Evolutionary conservation across 2,113 vertebrate genomes (phyloP).

Genomic region (Melanostigma gelatinosum): DNA sequence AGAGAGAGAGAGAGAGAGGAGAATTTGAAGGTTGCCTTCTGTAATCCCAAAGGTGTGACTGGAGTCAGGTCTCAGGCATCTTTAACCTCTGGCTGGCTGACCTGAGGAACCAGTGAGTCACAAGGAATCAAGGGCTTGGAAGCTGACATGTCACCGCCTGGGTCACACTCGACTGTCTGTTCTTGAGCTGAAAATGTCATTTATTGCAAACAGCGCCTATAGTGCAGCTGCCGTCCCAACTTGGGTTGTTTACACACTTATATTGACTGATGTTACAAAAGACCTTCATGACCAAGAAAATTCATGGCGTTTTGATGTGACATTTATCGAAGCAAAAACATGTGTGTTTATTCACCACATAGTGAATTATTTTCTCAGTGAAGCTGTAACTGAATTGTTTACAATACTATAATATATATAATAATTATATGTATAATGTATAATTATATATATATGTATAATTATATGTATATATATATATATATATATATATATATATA

Average conservation of each 20-base stretch:
- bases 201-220: neutral
- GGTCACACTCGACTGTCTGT: slow-evolving; percentile 8
- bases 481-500: too few species aligned
- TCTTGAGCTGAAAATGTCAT: neutral
- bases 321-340: neutral
- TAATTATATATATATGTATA: too few species aligned
- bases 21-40: slow-evolving; percentile 52
- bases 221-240: neutral
- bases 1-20: slow-evolving; percentile 21
- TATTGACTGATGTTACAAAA: neutral
- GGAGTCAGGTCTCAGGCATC: slow-evolving; percentile 51
- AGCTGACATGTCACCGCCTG: slow-evolving; percentile 37
- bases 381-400: neutral
- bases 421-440: too few species aligned
- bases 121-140: slow-evolving; percentile 48
- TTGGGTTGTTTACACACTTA: neutral
- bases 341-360: neutral
- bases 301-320: neutral
- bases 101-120: slow-evolving; percentile 44
- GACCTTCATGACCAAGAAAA: neutral
- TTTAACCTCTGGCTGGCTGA: slow-evolving; percentile 51
- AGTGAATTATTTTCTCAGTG: neutral
- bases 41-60: slow-evolving; percentile 77
- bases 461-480: too few species aligned
- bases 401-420: neutral